A percentile compares a stretch with the other conserved stretches of the same genome.
Conservation (phyloP, 2,888 invertebrate genomes). For the Pollenia griseotomentosa region DNA sequence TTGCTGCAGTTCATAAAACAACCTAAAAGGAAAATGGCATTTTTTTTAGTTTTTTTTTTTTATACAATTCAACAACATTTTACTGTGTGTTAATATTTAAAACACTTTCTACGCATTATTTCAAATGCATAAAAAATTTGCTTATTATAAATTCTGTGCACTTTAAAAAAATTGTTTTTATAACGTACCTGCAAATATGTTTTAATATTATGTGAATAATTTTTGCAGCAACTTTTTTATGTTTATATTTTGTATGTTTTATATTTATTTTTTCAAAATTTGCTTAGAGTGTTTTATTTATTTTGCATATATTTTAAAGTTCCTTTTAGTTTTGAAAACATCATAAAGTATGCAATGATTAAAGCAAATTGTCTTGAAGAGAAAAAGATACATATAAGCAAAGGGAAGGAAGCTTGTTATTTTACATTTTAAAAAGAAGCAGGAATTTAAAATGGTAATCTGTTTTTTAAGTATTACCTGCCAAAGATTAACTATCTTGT, state of each 20-base stretch:
- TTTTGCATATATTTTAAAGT: not conserved
- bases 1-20: conserved; percentile 15
- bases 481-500: too few species aligned
- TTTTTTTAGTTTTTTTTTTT: not conserved
- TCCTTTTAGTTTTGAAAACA: not conserved
- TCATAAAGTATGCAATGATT: not conserved
- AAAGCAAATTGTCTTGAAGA: not conserved
- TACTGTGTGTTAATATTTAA: conserved; percentile 12
- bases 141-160: not conserved
- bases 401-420: too few species aligned
- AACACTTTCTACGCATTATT: not conserved
- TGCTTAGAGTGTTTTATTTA: not conserved
- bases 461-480: too few species aligned
- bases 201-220: conserved; percentile 2
- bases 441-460: too few species aligned
- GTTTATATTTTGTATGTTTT: not conserved
- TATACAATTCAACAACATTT: not conserved
- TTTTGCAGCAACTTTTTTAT: not conserved
- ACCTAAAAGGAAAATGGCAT: not conserved
- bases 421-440: too few species aligned
- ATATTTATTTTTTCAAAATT: not conserved
- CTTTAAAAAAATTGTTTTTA: conserved; percentile 20
- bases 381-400: too few species aligned
- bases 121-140: not conserved
- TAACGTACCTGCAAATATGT: not conserved